Base-by-base conservation (phyloP, 2,113 vertebrate genomes). In the Picathartes gymnocephalus region DNA sequence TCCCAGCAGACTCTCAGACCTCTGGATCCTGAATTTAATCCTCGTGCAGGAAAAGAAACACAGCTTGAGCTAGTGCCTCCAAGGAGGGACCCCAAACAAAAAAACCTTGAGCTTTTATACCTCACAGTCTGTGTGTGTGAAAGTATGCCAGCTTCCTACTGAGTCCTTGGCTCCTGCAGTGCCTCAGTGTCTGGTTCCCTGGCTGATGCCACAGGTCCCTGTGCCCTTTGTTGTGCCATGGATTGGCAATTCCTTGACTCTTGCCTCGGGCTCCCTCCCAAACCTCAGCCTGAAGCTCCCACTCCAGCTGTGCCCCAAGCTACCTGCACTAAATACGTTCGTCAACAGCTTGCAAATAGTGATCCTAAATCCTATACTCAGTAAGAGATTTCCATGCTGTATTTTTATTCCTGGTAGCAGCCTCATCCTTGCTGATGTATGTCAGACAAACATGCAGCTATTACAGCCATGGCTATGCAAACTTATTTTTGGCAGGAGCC, bases 281-380 rank as follows among this genome's bases (percentile, higher is more conserved):
- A 60, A 39, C 13, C 11, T 30, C 53, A 51, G 5, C 13, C 28
- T 53, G 20, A 17, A 37, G 9, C 11, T 68, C 33, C 14, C 37
- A 42, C 30, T 30, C 23, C 24, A 53, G 16, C 78, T 60, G 30
- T 21, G 53, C 2, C 4, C 30, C 0, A 0, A 53, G 16, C 5
- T 61, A 23, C 11, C 25, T 22, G 17, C 8, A 10, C 2, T 19
- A 18, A 30, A 18, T 47, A 12, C 9, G 12, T 33, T 61, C 19
- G 31, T 54, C 21, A 31, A 27, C 12, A 76, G 12, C 30, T 35
- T 54, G 20, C 11, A 85, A 64, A 54, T 7, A 21, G 5, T 39
- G 39, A 44, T 44, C 11, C 7, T 79, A 51, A 51, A 51, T 74
- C 12, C 7, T 47, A 2, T 1, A 2, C 51, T 56, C 66, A 10